Base-by-base conservation (phyloP, 2,888 invertebrate genomes). In the Ennomos fuscantarius region DNA sequence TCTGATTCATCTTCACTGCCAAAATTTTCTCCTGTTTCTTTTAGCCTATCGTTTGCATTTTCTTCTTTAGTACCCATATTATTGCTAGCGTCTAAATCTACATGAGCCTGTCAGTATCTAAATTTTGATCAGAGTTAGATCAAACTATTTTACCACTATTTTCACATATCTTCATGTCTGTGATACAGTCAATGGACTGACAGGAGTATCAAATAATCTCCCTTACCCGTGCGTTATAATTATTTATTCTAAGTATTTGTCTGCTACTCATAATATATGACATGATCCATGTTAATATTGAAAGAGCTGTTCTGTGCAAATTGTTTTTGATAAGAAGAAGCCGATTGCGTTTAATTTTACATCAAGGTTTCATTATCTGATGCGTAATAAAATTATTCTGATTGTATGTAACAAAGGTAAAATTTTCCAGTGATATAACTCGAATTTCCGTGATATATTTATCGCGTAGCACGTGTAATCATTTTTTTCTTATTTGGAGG, bases 241-340 rank as follows among this genome's bases (percentile, higher is more conserved):
- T 68, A 53, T 73, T 74, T 74, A 65, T 52, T 47, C 50, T 54
- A n/a, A 46, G 43, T 58, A 57, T 56, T 58, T 63, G 51, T 57
- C 43, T 49, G 36, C 53, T 65, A 55, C 65, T 68, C 65, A 61
- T 70, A 70, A 72, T 64, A 67, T 48, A 53, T 53, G 66, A 73
- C 62, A 72, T 73, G 74, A 76, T 78, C 66, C 54, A 59, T 67
- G 70, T 71, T 74, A 79, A 82, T 85, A 82, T 85, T 85, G 79
- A 72, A 73, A 62, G 57, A 72, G 72, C 56, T 69, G 74, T 69
- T 65, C 60, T 62, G 62, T 36, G 66, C 13, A 41, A 52, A 64
- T 62, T 55, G 60, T 50, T 61, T 60, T 63, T 72, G 82, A 84
- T 82, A 83, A 74, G 72, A 69, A 45, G 15, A 50, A 60, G 61